Evolutionary conservation across 2,888 invertebrate genomes (phyloP).

Genomic region (Hypselothyrea guttata): DNA sequence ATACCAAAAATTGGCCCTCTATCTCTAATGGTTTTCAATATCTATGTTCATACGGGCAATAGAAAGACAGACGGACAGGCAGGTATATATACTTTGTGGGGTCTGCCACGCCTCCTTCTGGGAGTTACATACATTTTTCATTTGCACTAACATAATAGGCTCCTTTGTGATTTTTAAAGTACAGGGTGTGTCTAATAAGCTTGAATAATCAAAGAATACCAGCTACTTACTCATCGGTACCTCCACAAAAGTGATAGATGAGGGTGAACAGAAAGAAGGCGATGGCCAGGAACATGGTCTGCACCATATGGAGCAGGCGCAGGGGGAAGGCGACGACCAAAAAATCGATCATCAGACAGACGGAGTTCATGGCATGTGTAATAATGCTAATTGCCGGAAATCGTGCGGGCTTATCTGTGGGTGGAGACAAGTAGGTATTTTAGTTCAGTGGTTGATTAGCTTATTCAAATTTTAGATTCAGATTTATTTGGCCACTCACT

Average conservation of each 20-base stretch:
- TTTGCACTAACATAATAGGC: too few species aligned
- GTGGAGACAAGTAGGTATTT: too few species aligned
- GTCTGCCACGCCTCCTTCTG: too few species aligned
- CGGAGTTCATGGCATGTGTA: slow-evolving; percentile 89
- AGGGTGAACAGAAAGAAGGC: slow-evolving; percentile 84
- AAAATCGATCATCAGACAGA: slow-evolving; percentile 88
- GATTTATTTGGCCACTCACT: slow-evolving; percentile 61
- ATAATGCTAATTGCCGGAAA: slow-evolving; percentile 87
- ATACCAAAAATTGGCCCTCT: too few species aligned
- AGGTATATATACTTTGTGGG: too few species aligned
- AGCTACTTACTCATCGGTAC: slow-evolving; percentile 84
- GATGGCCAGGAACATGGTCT: slow-evolving; percentile 85
- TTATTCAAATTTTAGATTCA: neutral
- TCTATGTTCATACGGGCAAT: too few species aligned
- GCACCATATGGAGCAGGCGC: slow-evolving; percentile 86
- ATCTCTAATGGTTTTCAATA: too few species aligned
- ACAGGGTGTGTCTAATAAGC: neutral
- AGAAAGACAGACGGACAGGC: too few species aligned
- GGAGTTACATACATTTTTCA: too few species aligned
- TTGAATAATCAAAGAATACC: neutral
- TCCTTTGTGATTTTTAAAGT: too few species aligned
- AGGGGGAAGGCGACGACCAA: slow-evolving; percentile 88
- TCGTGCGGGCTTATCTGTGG: slow-evolving; percentile 84
- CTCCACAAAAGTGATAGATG: slow-evolving; percentile 85
- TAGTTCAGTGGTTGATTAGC: too few species aligned